Percentiles rank a stretch among this genome's conserved stretches.
Conservation (phyloP, 2,888 invertebrate genomes). For the Chrysina gloriosa region DNA sequence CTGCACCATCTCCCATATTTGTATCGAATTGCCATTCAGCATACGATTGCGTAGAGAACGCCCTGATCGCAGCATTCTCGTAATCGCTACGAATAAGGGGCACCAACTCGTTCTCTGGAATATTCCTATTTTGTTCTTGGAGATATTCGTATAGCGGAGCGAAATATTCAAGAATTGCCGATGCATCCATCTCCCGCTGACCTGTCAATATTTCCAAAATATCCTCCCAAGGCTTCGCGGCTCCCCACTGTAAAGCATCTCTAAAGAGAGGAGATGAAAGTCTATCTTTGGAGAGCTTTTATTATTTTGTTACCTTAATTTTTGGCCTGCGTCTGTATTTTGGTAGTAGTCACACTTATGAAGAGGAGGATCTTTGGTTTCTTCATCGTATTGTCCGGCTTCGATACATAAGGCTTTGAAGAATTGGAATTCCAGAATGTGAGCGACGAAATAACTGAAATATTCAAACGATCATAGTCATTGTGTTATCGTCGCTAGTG, state of each 20-base stretch:
- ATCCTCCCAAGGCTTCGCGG: constrained; percentile 69
- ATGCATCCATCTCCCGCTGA: constrained; percentile 67
- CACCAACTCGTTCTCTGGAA: not conserved
- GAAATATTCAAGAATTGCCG: constrained; percentile 71
- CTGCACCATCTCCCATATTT: not conserved
- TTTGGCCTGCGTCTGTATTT: constrained; percentile 74
- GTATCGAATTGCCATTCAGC: not conserved
- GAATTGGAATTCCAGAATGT: constrained; percentile 81
- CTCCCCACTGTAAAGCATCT: constrained; percentile 53
- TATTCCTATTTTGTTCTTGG: constrained; percentile 31
- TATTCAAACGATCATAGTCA: not conserved
- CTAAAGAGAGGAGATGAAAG: not conserved
- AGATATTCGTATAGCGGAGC: constrained; percentile 69
- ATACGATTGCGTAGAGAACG: not conserved
- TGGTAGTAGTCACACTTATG: constrained; percentile 79
- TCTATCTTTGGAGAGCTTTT: constrained; percentile 28
- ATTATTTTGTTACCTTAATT: constrained; percentile 71
- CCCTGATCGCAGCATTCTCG: not conserved
- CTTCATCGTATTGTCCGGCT: constrained; percentile 72
- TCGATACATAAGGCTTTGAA: constrained; percentile 74
- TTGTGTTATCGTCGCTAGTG: not conserved
- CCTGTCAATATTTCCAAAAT: constrained; percentile 71
- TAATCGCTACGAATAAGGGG: not conserved
- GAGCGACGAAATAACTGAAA: constrained; percentile 71
- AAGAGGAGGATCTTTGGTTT: constrained; percentile 68